Percentiles rank a stretch among this genome's conserved stretches.
Evolutionary conservation across 2,113 vertebrate genomes (phyloP).

Genomic region (Xerus inauris): DNA sequence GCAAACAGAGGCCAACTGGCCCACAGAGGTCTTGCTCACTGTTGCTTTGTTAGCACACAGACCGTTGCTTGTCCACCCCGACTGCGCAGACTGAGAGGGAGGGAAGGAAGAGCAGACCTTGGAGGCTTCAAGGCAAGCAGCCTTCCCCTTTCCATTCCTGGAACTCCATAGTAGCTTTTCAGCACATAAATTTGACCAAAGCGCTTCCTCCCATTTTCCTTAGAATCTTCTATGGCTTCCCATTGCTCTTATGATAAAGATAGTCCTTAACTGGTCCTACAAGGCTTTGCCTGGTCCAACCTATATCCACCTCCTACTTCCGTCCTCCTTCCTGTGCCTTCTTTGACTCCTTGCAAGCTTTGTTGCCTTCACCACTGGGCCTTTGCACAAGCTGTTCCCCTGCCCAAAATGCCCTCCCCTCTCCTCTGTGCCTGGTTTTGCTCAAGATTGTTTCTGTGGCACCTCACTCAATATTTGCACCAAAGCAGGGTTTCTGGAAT

Average conservation of each 20-base stretch:
- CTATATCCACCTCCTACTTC: not conserved
- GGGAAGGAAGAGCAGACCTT: not conserved
- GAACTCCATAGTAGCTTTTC: not conserved
- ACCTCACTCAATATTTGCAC: not conserved
- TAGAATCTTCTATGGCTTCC: not conserved
- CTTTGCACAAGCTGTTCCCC: not conserved
- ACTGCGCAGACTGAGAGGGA: not conserved
- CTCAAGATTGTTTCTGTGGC: not conserved
- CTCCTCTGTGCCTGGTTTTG: not conserved
- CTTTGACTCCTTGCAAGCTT: not conserved
- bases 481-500: not conserved
- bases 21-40: not conserved
- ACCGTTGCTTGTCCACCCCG: not conserved
- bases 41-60: not conserved
- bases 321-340: not conserved
- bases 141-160: not conserved
- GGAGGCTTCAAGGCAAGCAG: accelerated
- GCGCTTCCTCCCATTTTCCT: not conserved
- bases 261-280: not conserved
- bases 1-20: not conserved
- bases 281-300: no score
- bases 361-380: no score
- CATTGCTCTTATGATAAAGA: not conserved
- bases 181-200: not conserved
- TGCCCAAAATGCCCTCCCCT: not conserved